These are phyloP conservation scores for Nycteola revayana DNA, from an alignment of 2,888 invertebrate species.

Conservation along the genomic window DNA sequence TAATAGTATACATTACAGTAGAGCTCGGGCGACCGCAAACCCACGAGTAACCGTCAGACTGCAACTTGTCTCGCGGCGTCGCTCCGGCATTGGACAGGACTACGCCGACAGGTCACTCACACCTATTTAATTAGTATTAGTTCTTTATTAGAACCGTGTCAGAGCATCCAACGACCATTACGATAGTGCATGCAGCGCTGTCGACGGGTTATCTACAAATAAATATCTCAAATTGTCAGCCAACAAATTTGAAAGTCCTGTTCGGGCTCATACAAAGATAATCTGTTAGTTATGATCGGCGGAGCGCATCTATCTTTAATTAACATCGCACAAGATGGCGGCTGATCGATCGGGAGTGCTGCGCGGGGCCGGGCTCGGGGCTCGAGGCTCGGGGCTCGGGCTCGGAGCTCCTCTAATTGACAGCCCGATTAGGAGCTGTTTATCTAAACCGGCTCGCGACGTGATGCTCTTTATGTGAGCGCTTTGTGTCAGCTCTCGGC, in stretches of 20 bases:
- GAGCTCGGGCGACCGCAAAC: too few species aligned
- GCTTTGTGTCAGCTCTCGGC: neutral
- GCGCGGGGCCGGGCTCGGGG: conserved; percentile 2
- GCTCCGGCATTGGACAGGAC: too few species aligned
- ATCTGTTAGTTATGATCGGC: conserved; percentile 45
- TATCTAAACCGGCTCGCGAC: conserved; percentile 1
- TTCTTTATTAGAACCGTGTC: conserved; percentile 5
- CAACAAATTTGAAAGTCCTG: conserved; percentile 59
- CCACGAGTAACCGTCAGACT: too few species aligned
- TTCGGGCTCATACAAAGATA: conserved; percentile 39
- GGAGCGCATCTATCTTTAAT: conserved; percentile 59
- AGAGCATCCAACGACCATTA: conserved; percentile 8
- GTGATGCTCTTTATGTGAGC: neutral
- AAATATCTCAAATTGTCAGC: conserved; percentile 51
- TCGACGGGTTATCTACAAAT: conserved; percentile 43
- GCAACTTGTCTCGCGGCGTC: neutral
- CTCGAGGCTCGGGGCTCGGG: conserved; percentile 2
- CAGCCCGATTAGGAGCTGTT: conserved; percentile 43
- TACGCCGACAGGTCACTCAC: conserved; percentile 18
- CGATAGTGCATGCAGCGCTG: conserved; percentile 14
- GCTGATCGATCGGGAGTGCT: conserved; percentile 8
- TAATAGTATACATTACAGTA: too few species aligned
- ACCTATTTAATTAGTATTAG: conserved; percentile 9
- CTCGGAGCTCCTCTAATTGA: conserved; percentile 37
- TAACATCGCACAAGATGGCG: conserved; percentile 45